A percentile compares a stretch with the other conserved stretches of the same genome.
Evolutionary conservation across 2,797 vertebrate species (phyloP).

Genomic region (Hozukius guyotensis): DNA sequence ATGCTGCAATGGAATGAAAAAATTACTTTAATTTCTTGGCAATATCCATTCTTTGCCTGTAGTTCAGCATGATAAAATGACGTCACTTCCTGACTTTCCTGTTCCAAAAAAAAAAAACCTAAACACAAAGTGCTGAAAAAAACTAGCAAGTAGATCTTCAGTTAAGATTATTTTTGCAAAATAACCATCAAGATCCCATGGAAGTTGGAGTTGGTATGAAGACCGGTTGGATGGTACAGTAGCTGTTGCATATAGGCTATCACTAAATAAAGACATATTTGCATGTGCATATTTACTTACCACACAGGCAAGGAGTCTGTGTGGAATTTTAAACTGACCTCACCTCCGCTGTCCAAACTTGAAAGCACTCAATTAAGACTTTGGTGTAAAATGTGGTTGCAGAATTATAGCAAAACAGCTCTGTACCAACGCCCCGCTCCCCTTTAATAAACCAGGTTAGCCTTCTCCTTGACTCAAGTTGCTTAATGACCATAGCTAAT

Average conservation of each 20-base stretch:
- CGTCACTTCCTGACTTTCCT: slow-evolving; percentile 2
- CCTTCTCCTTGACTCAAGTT: slow-evolving; percentile 85
- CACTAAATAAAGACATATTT: neutral
- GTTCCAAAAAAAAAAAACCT: slow-evolving; percentile 1
- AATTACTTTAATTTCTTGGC: no score
- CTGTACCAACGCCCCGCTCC: slow-evolving; percentile 14
- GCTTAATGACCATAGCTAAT: slow-evolving; percentile 93
- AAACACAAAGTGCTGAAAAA: no score
- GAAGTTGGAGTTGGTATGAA: neutral
- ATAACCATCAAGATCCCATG: neutral
- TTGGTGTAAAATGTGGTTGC: neutral
- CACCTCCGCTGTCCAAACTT: neutral
- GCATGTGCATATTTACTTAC: neutral
- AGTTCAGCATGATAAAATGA: neutral
- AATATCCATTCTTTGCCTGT: neutral
- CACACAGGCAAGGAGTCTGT: neutral
- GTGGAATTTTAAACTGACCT: neutral
- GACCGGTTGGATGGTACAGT: neutral
- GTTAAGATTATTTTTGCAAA: neutral
- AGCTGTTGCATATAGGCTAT: neutral
- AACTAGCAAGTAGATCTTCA: neutral
- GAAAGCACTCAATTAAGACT: neutral
- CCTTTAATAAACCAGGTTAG: slow-evolving; percentile 83
- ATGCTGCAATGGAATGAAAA: no score
- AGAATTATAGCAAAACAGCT: slow-evolving; percentile 11